A percentile compares a stretch with the other conserved stretches of the same genome.
Conservation (phyloP, 1,140 invertebrate genomes). For the Megalonaias nervosa region DNA sequence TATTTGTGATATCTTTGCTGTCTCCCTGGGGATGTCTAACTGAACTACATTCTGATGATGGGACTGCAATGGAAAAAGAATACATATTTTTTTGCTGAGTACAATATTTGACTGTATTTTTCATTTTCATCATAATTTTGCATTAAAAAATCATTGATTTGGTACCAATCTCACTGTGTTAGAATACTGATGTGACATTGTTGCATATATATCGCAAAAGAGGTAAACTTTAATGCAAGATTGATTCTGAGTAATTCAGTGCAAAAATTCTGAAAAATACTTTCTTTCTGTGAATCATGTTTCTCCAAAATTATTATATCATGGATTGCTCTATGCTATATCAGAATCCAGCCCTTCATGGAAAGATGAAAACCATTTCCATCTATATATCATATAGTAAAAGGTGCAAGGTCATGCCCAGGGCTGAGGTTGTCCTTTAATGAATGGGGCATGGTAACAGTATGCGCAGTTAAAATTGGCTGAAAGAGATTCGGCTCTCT, state of each 20-base stretch:
- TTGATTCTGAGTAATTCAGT: not conserved
- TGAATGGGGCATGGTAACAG: too few species aligned
- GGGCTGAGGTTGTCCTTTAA: too few species aligned
- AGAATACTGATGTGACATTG: not conserved
- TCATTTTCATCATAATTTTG: not conserved
- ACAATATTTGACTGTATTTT: not conserved
- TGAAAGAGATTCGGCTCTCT: too few species aligned
- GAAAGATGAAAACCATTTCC: too few species aligned
- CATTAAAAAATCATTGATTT: not conserved
- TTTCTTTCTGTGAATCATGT: too few species aligned
- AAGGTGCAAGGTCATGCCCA: too few species aligned
- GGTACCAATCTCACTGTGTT: not conserved
- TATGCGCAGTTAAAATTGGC: too few species aligned
- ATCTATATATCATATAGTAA: too few species aligned
- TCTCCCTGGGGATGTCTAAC: constrained; percentile 74
- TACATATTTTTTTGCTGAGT: not conserved
- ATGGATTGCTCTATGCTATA: too few species aligned
- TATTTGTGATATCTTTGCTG: constrained; percentile 49
- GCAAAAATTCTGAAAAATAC: too few species aligned
- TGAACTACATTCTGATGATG: constrained; percentile 75
- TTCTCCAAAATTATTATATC: too few species aligned
- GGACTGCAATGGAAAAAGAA: constrained; percentile 36
- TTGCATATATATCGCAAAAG: not conserved
- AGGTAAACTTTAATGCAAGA: not conserved
- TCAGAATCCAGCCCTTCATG: too few species aligned